Base-by-base conservation (phyloP, 2,888 invertebrate species). In the Acanthosepion lycidas region DNA sequence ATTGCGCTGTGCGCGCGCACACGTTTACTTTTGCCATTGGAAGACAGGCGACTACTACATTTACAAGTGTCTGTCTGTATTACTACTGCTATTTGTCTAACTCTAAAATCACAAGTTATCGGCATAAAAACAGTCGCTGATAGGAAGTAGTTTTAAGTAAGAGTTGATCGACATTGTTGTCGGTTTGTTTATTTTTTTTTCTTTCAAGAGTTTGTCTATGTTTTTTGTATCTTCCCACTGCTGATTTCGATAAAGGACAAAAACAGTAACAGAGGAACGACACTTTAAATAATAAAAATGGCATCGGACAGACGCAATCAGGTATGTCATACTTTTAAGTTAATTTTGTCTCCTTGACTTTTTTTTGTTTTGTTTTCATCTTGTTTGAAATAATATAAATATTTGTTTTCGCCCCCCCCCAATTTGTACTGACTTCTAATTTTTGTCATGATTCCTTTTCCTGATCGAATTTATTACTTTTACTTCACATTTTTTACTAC, bases 261-360 rank as follows among this genome's bases (percentile, higher is more conserved):
- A n/a, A 78, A n/a, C 15, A 78, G 8, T 8, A 78, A n/a, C 28
- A 78, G 26, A 26, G 18, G 78, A n/a, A n/a, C 33, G 78, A 78
- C 78, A 78, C n/a, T 78, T 78, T 59, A 59, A 59, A 59, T 59
- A 78, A 78, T 12, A n/a, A 78, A 42, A 78, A 78, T 78, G 78
- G 78, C 78, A 78, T 78, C 78, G 78, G 78, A 78, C n/a, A 78
- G 78, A 78, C 78, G 78, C 33, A 78, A 23, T 78, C 78, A 78
- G 78, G 78, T 78, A 78, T 78, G 78, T 78, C 78, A 33, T n/a
- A 78, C n/a, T 78, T 59, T 59, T 55, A 8, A 53, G 15, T 55
- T 18, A 23, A 23, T 23, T 59, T 59, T 33, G 20, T 9, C 12
- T n/a, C n/a, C n/a, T 18, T 18, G 15, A n/a, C 78, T 15, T 78